These are phyloP conservation scores for Lipophrys pholis DNA, from an alignment of 2,113 vertebrate species.

Conservation along the genomic window DNA sequence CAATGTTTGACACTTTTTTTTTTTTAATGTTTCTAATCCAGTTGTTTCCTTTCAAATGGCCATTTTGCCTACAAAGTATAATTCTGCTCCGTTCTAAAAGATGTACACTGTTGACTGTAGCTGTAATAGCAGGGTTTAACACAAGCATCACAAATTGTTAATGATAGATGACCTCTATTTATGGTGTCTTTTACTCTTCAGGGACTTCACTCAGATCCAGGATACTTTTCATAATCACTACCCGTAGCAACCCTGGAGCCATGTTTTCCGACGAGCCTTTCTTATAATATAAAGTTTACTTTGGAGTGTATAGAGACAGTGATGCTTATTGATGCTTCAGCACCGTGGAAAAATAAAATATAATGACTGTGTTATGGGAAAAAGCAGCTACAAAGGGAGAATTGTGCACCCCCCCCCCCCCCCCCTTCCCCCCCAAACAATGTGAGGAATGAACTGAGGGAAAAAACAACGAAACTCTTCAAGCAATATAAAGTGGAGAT, in stretches of 20 bases:
- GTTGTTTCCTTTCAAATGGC: slow-evolving; percentile 14
- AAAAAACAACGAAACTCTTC: neutral
- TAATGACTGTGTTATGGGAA: slow-evolving; percentile 17
- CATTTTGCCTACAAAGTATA: slow-evolving; percentile 16
- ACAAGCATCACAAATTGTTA: slow-evolving; percentile 32
- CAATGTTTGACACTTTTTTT: slow-evolving; percentile 15
- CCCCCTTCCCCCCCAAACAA: slow-evolving; percentile 5
- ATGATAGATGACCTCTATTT: slow-evolving; percentile 31
- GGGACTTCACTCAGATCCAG: slow-evolving; percentile 20
- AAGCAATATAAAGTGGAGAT: slow-evolving; percentile 3
- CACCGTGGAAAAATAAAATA: slow-evolving; percentile 33
- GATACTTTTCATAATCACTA: slow-evolving; percentile 51
- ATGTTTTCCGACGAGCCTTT: slow-evolving; percentile 38
- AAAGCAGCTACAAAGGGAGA: slow-evolving; percentile 14
- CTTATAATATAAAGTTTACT: slow-evolving; percentile 46
- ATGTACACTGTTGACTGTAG: neutral
- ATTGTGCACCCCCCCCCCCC: slow-evolving; percentile 2
- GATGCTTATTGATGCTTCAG: slow-evolving; percentile 30
- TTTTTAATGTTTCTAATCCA: neutral
- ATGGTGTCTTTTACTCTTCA: slow-evolving; percentile 37
- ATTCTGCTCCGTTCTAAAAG: slow-evolving; percentile 25
- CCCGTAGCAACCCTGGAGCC: slow-evolving; percentile 34
- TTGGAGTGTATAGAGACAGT: slow-evolving; percentile 8
- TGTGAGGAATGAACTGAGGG: slow-evolving; percentile 1
- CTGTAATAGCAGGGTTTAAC: slow-evolving; percentile 9